Percentiles rank a stretch among this genome's conserved stretches.
Evolutionary conservation across 2,888 invertebrate species (phyloP).

Genomic region (Doris montereyensis): DNA sequence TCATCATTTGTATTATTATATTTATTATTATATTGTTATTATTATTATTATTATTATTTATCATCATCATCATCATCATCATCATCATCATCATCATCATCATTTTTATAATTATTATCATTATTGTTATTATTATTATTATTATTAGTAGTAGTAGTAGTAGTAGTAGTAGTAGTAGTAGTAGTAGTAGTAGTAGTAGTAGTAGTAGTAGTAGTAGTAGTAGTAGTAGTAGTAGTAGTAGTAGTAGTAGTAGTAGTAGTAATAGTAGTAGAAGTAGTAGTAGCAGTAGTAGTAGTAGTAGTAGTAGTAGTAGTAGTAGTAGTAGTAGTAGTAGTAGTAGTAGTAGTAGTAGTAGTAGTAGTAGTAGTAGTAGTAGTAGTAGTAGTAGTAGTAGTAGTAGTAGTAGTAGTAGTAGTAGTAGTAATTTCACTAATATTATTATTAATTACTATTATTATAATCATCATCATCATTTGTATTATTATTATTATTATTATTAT

Average conservation of each 20-base stretch:
- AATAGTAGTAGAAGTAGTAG: not conserved
- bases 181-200: not conserved
- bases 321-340: not conserved
- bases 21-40: not conserved
- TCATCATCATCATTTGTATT: not conserved
- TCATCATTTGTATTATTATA: not conserved
- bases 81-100: not conserved
- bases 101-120: not conserved
- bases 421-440: not conserved
- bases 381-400: not conserved
- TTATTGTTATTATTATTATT: too few species aligned
- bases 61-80: not conserved
- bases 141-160: not conserved
- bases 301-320: not conserved
- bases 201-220: not conserved
- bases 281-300: not conserved
- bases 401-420: not conserved
- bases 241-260: not conserved
- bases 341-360: not conserved
- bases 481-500: not conserved
- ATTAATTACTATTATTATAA: not conserved
- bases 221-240: not conserved
- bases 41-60: not conserved
- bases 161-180: not conserved
- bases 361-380: not conserved